These are phyloP conservation scores for Neosalanx taihuensis DNA, from an alignment of 2,797 vertebrate species.

Conservation along the genomic window DNA sequence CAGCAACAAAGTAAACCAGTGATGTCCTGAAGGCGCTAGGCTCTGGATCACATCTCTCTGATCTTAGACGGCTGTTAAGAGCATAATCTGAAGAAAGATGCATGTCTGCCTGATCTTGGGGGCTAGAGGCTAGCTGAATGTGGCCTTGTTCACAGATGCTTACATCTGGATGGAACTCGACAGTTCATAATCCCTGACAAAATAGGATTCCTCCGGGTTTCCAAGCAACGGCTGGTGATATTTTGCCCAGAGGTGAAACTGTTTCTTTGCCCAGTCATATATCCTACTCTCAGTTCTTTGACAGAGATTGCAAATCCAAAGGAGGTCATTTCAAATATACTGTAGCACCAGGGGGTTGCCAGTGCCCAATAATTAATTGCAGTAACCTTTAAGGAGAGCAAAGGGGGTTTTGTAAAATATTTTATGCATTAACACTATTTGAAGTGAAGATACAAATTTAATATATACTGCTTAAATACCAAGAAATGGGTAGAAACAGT, in stretches of 20 bases:
- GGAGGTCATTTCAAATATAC: slow-evolving; percentile 21
- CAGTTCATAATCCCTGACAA: slow-evolving; percentile 28
- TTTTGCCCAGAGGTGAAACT: slow-evolving; percentile 29
- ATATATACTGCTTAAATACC: slow-evolving; percentile 1
- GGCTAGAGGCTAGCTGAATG: slow-evolving; percentile 22
- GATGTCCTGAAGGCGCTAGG: neutral
- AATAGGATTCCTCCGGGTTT: slow-evolving; percentile 32
- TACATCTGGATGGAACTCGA: slow-evolving; percentile 12
- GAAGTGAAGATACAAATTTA: slow-evolving; percentile 21
- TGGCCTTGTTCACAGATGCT: slow-evolving; percentile 13
- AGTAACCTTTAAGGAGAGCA: slow-evolving; percentile 8
- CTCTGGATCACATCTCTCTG: slow-evolving; percentile 16
- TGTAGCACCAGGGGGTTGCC: slow-evolving; percentile 7
- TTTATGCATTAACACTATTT: slow-evolving; percentile 24
- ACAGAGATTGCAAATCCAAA: slow-evolving; percentile 19
- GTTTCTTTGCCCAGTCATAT: slow-evolving; percentile 12
- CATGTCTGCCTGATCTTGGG: neutral
- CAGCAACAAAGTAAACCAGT: no score
- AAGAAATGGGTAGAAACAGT: slow-evolving; percentile 5
- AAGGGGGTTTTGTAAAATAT: slow-evolving; percentile 17
- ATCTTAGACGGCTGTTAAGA: slow-evolving; percentile 28
- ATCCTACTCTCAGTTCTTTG: neutral
- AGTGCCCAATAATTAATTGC: slow-evolving; percentile 17
- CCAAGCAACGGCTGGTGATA: slow-evolving; percentile 33
- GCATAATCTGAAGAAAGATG: slow-evolving; percentile 8